phyloP scores from a whole-genome alignment of 2,113 vertebrate genomes.

The Lucifuga dentata region DNA sequence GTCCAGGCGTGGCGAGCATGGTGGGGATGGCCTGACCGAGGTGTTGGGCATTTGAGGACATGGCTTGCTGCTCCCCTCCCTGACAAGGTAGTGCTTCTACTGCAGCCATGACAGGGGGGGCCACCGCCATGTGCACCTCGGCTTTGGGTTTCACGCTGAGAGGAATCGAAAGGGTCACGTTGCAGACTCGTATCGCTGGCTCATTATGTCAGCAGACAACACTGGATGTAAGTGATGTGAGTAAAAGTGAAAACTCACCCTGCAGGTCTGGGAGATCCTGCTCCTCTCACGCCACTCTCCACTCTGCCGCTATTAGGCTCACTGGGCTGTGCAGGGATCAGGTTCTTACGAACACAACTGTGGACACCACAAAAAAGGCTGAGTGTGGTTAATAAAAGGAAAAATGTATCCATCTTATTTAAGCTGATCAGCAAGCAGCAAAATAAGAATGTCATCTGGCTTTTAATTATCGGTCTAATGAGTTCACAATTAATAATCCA shows the following conservation, averaged over 20 bases:
- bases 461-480: no score
- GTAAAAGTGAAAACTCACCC: constrained; percentile 83
- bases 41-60: constrained; percentile 87
- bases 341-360: constrained; percentile 94
- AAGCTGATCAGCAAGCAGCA: no score
- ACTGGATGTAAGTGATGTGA: background rate
- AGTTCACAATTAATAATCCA: no score
- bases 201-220: background rate
- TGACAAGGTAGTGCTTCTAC: constrained; percentile 90
- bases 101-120: constrained; percentile 89
- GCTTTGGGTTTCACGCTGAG: constrained; percentile 92
- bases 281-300: constrained; percentile 87
- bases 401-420: background rate
- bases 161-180: constrained; percentile 5
- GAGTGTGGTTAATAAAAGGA: background rate
- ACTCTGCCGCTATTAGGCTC: constrained; percentile 87
- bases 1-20: constrained; percentile 86
- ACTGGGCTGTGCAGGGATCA: constrained; percentile 91
- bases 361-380: constrained; percentile 41
- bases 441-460: no score
- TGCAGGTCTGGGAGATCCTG: constrained; percentile 92
- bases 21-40: constrained; percentile 90
- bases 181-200: background rate
- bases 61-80: constrained; percentile 86
- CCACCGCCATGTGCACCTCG: constrained; percentile 92